Conservation (phyloP, 2,797 vertebrate species). For the Arnoldichthys spilopterus region DNA sequence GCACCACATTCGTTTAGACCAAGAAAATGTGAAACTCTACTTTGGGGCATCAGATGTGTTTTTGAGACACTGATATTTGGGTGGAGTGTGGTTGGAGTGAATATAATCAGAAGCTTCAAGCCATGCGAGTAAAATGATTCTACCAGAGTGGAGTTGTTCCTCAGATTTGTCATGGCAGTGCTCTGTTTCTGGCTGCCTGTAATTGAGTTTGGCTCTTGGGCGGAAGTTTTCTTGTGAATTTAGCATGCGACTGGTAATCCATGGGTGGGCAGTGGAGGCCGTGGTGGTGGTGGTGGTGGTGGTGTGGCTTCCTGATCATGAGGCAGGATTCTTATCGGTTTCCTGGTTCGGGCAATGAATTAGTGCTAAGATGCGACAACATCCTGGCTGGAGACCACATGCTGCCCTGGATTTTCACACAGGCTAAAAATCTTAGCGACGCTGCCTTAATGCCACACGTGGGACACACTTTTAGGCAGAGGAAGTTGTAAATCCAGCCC, state of each 20-base stretch:
- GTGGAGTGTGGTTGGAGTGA: not conserved
- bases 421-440: not conserved
- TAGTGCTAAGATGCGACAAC: constrained; percentile 48
- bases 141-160: constrained; percentile 21
- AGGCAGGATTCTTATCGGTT: constrained; percentile 64
- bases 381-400: constrained; percentile 27
- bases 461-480: constrained; percentile 4
- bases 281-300: constrained; percentile 33
- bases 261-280: constrained; percentile 15
- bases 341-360: constrained; percentile 55
- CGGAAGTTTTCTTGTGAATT: constrained; percentile 63
- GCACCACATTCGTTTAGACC: not conserved
- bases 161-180: constrained; percentile 37
- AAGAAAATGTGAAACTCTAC: not conserved
- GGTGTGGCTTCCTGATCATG: constrained; percentile 48
- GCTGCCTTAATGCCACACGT: not conserved
- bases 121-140: constrained; percentile 9
- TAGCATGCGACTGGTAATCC: not conserved
- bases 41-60: constrained; percentile 1
- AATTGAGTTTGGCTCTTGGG: constrained; percentile 68
- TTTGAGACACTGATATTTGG: not conserved
- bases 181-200: constrained; percentile 46
- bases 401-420: not conserved
- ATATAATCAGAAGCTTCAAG: constrained; percentile 18
- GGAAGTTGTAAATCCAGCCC: constrained; percentile 12